Percentiles rank a stretch among this genome's conserved stretches.
These are phyloP conservation scores for Thereva unica DNA, from an alignment of 2,888 invertebrate genomes.

Conservation along the genomic window DNA sequence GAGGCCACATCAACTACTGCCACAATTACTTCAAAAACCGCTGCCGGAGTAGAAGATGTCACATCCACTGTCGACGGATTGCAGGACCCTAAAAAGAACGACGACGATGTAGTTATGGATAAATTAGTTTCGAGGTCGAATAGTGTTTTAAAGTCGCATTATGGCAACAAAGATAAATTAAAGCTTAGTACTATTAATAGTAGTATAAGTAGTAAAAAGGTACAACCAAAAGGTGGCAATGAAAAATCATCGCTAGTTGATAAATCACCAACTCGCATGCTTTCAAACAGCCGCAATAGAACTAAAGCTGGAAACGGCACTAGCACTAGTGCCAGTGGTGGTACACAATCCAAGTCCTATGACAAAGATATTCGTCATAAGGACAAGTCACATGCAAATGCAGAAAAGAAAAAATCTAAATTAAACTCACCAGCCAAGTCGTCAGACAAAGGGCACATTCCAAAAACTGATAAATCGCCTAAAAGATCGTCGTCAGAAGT, in stretches of 20 bases:
- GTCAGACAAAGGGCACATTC: constrained; percentile 11
- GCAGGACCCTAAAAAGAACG: neutral
- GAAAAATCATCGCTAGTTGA: constrained; percentile 29
- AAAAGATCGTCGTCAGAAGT: constrained; percentile 31
- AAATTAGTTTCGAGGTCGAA: neutral
- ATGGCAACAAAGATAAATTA: constrained; percentile 20
- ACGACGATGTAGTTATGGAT: constrained; percentile 2
- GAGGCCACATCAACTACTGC: constrained; percentile 5
- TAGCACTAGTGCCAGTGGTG: constrained; percentile 12
- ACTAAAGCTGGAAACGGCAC: constrained; percentile 11
- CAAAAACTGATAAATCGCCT: constrained; percentile 39
- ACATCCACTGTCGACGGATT: neutral
- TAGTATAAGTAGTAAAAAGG: constrained; percentile 7
- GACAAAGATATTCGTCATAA: constrained; percentile 29
- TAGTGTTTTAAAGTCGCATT: constrained; percentile 1
- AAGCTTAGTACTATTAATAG: constrained; percentile 8
- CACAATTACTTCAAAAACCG: neutral
- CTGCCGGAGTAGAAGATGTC: constrained; percentile 4
- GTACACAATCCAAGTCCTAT: constrained; percentile 10
- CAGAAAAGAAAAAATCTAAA: constrained; percentile 17
- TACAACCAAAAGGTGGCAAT: constrained; percentile 12
- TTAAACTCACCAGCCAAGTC: constrained; percentile 20
- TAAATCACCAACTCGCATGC: constrained; percentile 24
- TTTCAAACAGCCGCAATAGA: constrained; percentile 26
- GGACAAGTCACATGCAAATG: constrained; percentile 9